phyloP scores from a whole-genome alignment of 1,140 invertebrate species.

The Drosophila melanica region DNA sequence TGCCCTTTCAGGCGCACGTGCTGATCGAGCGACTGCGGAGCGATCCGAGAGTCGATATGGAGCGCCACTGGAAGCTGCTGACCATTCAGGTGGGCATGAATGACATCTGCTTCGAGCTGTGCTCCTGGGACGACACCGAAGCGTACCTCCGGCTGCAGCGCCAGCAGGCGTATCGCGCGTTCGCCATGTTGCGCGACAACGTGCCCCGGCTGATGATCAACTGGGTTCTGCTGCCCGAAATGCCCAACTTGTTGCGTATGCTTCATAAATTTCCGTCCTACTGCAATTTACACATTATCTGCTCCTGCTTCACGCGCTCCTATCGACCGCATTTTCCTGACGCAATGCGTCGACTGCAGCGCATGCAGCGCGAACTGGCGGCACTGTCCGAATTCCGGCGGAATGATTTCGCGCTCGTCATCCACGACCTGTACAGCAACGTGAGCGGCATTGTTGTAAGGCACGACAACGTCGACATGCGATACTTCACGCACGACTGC shows the following conservation, averaged over 20 bases:
- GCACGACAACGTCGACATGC: slow-evolving; percentile 85
- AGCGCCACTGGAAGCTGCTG: slow-evolving; percentile 88
- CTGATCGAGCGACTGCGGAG: slow-evolving; percentile 86
- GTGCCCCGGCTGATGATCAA: slow-evolving; percentile 56
- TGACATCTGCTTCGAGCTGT: slow-evolving; percentile 88
- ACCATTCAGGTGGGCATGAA: slow-evolving; percentile 88
- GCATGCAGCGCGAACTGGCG: slow-evolving; percentile 69
- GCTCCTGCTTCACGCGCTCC: slow-evolving; percentile 83
- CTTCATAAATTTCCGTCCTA: slow-evolving; percentile 47
- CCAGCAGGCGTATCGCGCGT: slow-evolving; percentile 23
- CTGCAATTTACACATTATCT: slow-evolving; percentile 73
- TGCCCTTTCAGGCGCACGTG: slow-evolving; percentile 86
- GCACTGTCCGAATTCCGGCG: slow-evolving; percentile 60
- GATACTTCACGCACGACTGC: slow-evolving; percentile 88
- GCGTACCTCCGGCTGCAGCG: slow-evolving; percentile 32
- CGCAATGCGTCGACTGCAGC: slow-evolving; percentile 57
- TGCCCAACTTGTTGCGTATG: slow-evolving; percentile 58
- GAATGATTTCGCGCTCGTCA: slow-evolving; percentile 86
- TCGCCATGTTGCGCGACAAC: slow-evolving; percentile 47
- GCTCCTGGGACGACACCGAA: slow-evolving; percentile 60
- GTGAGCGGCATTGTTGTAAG: slow-evolving; percentile 79
- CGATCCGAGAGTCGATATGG: slow-evolving; percentile 85
- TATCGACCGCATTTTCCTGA: slow-evolving; percentile 65
- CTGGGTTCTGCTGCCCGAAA: slow-evolving; percentile 33
- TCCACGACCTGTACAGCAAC: slow-evolving; percentile 84